Conservation (phyloP, 2,888 invertebrate species). For the Drosophila picticornis region DNA sequence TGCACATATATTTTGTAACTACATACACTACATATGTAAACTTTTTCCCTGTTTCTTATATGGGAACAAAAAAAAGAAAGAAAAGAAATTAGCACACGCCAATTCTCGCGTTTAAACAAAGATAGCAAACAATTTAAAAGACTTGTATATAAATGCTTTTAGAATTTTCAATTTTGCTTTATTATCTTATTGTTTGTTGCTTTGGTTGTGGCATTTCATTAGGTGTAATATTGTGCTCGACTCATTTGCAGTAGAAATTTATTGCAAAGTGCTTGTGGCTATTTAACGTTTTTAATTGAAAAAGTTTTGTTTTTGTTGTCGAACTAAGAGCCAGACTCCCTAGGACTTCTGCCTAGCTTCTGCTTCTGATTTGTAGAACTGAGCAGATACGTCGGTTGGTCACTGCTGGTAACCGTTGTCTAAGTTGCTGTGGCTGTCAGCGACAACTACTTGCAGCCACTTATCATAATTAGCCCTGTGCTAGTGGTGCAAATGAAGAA, state of each 20-base stretch:
- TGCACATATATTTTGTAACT: slow-evolving; percentile 3
- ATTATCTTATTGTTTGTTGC: slow-evolving; percentile 34
- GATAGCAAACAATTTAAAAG: slow-evolving; percentile 14
- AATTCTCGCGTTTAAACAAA: background rate
- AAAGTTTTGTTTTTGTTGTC: slow-evolving; percentile 71
- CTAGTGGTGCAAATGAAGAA: slow-evolving; percentile 58
- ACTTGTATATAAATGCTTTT: slow-evolving; percentile 9
- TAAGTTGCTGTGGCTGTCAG: slow-evolving; percentile 52
- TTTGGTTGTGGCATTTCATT: slow-evolving; percentile 45
- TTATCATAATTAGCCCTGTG: slow-evolving; percentile 70
- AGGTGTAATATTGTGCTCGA: slow-evolving; percentile 58
- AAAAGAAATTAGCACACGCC: background rate
- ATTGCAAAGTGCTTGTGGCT: slow-evolving; percentile 72
- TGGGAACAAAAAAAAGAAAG: background rate
- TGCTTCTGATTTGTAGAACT: slow-evolving; percentile 24
- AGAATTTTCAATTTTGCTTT: slow-evolving; percentile 40
- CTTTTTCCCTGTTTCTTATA: background rate
- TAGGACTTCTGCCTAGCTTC: slow-evolving; percentile 15
- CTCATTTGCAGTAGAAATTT: slow-evolving; percentile 62
- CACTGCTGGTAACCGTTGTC: slow-evolving; percentile 38
- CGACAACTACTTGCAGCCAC: slow-evolving; percentile 70
- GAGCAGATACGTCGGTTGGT: slow-evolving; percentile 26
- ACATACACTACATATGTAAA: background rate
- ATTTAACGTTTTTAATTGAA: slow-evolving; percentile 75
- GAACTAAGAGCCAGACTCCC: slow-evolving; percentile 28